Conservation (phyloP, 2,888 invertebrate genomes). For the Pristionchus japonicus region DNA sequence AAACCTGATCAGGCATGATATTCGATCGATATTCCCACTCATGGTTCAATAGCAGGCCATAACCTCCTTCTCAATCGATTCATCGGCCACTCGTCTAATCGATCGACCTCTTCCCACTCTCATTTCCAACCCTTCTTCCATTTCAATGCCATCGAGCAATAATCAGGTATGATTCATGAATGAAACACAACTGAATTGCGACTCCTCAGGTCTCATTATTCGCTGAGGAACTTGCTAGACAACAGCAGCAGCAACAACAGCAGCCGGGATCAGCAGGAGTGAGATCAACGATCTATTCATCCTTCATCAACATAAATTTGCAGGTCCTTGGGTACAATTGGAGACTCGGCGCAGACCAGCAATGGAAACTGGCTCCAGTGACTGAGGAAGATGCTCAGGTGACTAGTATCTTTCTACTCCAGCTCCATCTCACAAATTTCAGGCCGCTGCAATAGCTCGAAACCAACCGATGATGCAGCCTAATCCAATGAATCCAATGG, state of each 20-base stretch:
- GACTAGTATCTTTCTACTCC: background rate
- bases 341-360: constrained; percentile 45
- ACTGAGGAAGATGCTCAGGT: constrained; percentile 38
- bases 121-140: background rate
- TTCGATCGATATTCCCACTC: background rate
- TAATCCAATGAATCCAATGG: background rate
- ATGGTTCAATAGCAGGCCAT: background rate
- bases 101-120: constrained; percentile 13
- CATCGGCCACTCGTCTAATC: background rate
- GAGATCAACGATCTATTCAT: background rate
- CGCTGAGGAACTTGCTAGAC: constrained; percentile 1
- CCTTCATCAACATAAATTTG: no score
- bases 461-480: background rate
- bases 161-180: constrained; percentile 22
- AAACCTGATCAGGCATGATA: background rate
- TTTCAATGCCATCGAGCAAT: background rate
- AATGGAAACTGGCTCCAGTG: constrained; percentile 43
- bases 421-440: no score
- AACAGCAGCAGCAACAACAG: background rate
- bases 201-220: background rate
- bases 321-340: constrained; percentile 36
- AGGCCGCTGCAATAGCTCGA: background rate
- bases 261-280: background rate
- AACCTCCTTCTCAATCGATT: constrained; percentile 32
- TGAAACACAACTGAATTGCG: no score